These are phyloP conservation scores for Drosophila picticornis DNA, from an alignment of 2,888 invertebrate genomes.

Conservation along the genomic window DNA sequence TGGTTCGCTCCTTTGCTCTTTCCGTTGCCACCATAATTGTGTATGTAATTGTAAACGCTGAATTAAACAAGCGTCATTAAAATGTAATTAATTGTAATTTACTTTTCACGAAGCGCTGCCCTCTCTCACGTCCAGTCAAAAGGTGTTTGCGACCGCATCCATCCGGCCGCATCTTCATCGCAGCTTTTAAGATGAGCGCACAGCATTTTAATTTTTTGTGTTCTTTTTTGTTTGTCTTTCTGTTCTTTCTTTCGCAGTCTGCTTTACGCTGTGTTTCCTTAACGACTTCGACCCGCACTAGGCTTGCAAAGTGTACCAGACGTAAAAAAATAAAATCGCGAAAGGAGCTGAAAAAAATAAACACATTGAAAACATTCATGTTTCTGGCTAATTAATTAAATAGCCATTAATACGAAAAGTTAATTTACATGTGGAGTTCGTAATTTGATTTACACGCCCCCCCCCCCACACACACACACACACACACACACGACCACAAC, in stretches of 20 bases:
- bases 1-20: conserved; percentile 15
- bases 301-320: conserved; percentile 12
- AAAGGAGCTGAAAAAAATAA: neutral
- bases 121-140: conserved; percentile 44
- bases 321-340: neutral
- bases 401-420: conserved; percentile 77
- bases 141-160: conserved; percentile 58
- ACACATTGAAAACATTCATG: conserved; percentile 41
- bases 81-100: conserved; percentile 84
- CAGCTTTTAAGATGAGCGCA: conserved; percentile 59
- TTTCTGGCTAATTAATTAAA: conserved; percentile 70
- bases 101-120: conserved; percentile 71
- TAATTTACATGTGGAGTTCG: conserved; percentile 73
- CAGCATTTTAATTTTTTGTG: conserved; percentile 22
- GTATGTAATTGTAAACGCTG: conserved; percentile 81
- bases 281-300: conserved; percentile 42
- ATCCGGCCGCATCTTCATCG: conserved; percentile 36
- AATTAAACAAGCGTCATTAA: conserved; percentile 84
- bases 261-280: conserved; percentile 35
- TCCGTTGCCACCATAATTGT: conserved; percentile 72
- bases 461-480: conserved; percentile 28
- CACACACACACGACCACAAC: conserved; percentile 18
- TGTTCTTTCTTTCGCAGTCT: neutral
- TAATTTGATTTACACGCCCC: conserved; percentile 71
- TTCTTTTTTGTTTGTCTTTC: neutral